phyloP scores from a whole-genome alignment of 2,888 invertebrate genomes.

The Coenonympha arcania region DNA sequence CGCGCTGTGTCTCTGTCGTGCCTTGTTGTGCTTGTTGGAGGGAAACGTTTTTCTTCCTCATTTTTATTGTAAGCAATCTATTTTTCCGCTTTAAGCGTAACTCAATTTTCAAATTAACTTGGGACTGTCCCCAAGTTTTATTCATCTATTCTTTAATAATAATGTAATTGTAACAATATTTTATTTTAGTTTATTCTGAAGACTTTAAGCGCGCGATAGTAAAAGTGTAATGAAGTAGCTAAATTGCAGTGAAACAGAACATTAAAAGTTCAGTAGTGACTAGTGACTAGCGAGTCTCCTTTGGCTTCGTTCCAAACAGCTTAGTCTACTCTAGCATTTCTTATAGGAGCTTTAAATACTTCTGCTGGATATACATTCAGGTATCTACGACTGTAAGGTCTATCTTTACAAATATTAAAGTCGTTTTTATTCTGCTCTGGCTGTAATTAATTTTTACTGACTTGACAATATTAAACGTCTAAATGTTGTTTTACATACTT shows the following conservation, averaged over 20 bases:
- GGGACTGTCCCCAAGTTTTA: too few species aligned
- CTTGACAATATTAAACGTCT: too few species aligned
- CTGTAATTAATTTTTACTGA: too few species aligned
- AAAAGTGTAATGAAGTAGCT: slow-evolving; percentile 4
- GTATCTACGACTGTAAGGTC: too few species aligned
- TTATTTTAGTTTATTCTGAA: background rate
- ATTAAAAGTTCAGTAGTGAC: slow-evolving; percentile 23
- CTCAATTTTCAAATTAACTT: background rate
- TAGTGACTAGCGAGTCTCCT: too few species aligned
- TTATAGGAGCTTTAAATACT: slow-evolving; percentile 22
- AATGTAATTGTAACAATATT: background rate
- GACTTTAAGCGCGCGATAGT: background rate
- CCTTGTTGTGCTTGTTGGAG: slow-evolving; percentile 13
- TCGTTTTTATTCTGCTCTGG: too few species aligned
- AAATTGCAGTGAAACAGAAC: slow-evolving; percentile 23
- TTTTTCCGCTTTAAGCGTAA: background rate
- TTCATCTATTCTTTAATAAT: background rate
- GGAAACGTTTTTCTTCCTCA: slow-evolving; percentile 4
- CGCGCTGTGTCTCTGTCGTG: slow-evolving; percentile 14
- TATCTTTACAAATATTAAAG: too few species aligned
- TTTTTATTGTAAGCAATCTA: slow-evolving; percentile 1
- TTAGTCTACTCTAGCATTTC: slow-evolving; percentile 13
- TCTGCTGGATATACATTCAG: background rate
- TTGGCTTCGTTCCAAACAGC: slow-evolving; percentile 28
- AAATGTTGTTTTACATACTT: too few species aligned